Conservation (phyloP, 2,888 invertebrate species). For the Diplazon laetatorius region DNA sequence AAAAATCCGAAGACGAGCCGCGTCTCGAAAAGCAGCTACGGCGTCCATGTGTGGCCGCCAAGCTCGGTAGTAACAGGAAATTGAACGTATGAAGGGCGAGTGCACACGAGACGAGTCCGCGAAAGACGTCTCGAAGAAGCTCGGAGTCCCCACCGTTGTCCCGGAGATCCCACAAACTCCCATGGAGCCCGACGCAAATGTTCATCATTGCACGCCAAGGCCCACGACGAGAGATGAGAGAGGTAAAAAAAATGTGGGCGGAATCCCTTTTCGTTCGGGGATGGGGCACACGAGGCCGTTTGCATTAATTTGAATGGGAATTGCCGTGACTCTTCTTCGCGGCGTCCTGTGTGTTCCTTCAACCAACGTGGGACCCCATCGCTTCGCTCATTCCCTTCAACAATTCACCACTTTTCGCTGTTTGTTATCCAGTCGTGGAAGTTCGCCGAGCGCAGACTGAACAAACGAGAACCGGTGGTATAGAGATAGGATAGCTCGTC, state of each 20-base stretch:
- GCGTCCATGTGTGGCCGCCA: background rate
- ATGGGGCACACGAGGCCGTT: constrained; percentile 70
- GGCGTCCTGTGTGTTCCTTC: constrained; percentile 56
- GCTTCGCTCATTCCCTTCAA: constrained; percentile 59
- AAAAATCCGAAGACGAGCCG: constrained; percentile 46
- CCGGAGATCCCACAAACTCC: constrained; percentile 43
- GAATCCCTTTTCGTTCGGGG: constrained; percentile 70
- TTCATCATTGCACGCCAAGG: constrained; percentile 70
- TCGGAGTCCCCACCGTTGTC: constrained; percentile 19
- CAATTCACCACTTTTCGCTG: constrained; percentile 71
- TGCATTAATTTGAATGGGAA: constrained; percentile 79
- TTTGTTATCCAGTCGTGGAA: constrained; percentile 68
- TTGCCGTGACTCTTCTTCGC: constrained; percentile 68
- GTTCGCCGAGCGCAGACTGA: constrained; percentile 36
- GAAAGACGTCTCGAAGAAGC: constrained; percentile 47
- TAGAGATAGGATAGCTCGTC: constrained; percentile 37
- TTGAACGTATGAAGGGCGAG: background rate
- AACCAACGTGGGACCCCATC: constrained; percentile 40
- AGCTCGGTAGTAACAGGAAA: constrained; percentile 10
- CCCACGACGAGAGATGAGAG: constrained; percentile 44
- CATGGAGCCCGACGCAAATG: constrained; percentile 65
- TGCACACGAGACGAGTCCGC: constrained; percentile 8
- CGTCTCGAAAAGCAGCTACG: constrained; percentile 19
- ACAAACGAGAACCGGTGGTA: constrained; percentile 52
- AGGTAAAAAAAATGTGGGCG: constrained; percentile 65